These are phyloP conservation scores for Macrocentrus cingulum DNA, from an alignment of 1,140 invertebrate species.

Conservation along the genomic window DNA sequence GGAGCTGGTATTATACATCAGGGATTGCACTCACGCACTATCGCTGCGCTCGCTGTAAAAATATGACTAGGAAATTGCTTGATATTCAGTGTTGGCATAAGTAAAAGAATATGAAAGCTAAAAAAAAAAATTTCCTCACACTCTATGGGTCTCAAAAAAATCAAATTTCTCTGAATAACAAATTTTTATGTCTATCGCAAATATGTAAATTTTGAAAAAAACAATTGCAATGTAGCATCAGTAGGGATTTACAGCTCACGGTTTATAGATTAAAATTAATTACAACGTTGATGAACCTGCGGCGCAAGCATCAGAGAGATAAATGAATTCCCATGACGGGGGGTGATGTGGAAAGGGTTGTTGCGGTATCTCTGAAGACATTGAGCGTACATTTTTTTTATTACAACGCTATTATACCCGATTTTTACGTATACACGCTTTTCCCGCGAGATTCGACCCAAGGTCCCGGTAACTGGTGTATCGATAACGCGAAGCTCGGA, in stretches of 20 bases:
- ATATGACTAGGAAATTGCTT: constrained; percentile 52
- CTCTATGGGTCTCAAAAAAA: too few species aligned
- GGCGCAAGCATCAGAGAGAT: neutral
- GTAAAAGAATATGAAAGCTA: constrained; percentile 18
- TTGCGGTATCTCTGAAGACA: neutral
- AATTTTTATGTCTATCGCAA: too few species aligned
- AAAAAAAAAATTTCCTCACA: constrained; percentile 8
- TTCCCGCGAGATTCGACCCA: constrained; percentile 8
- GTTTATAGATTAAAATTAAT: constrained; percentile 46
- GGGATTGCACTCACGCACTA: constrained; percentile 50
- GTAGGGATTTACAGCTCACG: too few species aligned
- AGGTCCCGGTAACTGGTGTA: constrained; percentile 3
- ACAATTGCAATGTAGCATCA: too few species aligned
- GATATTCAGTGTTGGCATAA: constrained; percentile 46
- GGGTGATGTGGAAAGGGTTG: neutral
- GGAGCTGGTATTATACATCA: constrained; percentile 36
- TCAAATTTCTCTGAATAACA: too few species aligned
- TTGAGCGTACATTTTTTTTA: constrained; percentile 31
- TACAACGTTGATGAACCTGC: constrained; percentile 35
- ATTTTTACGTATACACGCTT: constrained; percentile 11
- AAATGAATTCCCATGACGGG: constrained; percentile 5
- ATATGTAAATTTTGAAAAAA: too few species aligned
- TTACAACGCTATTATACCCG: constrained; percentile 30
- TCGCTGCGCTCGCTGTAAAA: constrained; percentile 41
- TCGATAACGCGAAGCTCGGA: constrained; percentile 27